Evolutionary conservation across 2,113 vertebrate species (phyloP).

Genomic region (Ceyx melanurus): DNA sequence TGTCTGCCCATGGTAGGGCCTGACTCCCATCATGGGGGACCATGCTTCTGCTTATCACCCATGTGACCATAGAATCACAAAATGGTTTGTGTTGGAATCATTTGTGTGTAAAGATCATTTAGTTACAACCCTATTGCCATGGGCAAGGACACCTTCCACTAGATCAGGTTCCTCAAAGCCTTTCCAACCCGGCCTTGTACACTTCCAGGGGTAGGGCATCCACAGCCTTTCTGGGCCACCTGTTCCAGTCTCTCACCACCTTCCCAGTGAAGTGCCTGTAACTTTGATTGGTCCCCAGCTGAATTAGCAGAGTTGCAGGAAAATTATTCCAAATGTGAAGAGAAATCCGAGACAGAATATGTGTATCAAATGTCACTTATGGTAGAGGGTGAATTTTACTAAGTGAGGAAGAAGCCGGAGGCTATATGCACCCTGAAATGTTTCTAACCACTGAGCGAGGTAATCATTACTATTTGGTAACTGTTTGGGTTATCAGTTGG

Average conservation of each 20-base stretch:
- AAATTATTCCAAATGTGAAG: too few species aligned
- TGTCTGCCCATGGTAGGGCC: background rate
- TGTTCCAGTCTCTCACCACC: background rate
- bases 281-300: too few species aligned
- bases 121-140: background rate
- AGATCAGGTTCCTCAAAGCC: background rate
- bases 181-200: background rate
- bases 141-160: background rate
- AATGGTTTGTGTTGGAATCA: background rate
- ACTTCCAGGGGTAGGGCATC: background rate
- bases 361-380: too few species aligned
- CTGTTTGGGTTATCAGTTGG: too few species aligned
- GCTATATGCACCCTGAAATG: too few species aligned
- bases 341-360: too few species aligned
- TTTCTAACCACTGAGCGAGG: too few species aligned
- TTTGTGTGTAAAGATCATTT: background rate
- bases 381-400: too few species aligned
- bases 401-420: too few species aligned
- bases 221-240: background rate
- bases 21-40: too few species aligned
- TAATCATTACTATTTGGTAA: too few species aligned
- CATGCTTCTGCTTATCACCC: rapidly evolving
- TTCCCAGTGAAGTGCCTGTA: background rate
- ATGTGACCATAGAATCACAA: background rate
- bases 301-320: too few species aligned